Conservation (phyloP, 2,888 invertebrate genomes). For the Esperia sulphurella region DNA sequence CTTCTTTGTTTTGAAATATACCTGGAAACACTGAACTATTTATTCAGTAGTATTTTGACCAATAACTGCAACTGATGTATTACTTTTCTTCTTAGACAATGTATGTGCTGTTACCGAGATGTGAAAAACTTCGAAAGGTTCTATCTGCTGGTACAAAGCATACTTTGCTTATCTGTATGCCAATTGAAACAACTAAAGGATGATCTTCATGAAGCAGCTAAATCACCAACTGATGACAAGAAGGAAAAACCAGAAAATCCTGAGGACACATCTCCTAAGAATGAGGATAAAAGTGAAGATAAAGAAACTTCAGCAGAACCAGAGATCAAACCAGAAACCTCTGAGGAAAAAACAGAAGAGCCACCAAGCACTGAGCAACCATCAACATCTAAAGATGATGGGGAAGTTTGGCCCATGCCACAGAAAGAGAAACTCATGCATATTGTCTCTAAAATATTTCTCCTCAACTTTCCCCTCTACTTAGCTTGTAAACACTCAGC, state of each 20-base stretch:
- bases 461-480: slow-evolving; percentile 93
- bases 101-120: slow-evolving; percentile 96
- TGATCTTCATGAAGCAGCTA: slow-evolving; percentile 68
- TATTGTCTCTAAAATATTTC: slow-evolving; percentile 91
- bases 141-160: slow-evolving; percentile 92
- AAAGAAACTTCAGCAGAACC: slow-evolving; percentile 24
- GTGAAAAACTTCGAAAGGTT: slow-evolving; percentile 95
- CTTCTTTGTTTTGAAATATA: no score
- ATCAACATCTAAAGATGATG: slow-evolving; percentile 42
- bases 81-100: slow-evolving; percentile 83
- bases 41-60: neutral
- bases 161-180: slow-evolving; percentile 90
- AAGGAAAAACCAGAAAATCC: slow-evolving; percentile 39
- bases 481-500: slow-evolving; percentile 92
- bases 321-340: slow-evolving; percentile 36
- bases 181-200: slow-evolving; percentile 87
- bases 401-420: slow-evolving; percentile 85
- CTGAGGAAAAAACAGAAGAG: slow-evolving; percentile 40
- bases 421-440: slow-evolving; percentile 94
- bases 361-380: slow-evolving; percentile 23
- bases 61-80: neutral
- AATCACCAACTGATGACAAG: slow-evolving; percentile 42
- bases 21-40: neutral
- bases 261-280: slow-evolving; percentile 28
- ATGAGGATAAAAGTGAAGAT: slow-evolving; percentile 38